A percentile compares a stretch with the other conserved stretches of the same genome.
Conservation (phyloP, 2,113 vertebrate species). For the Microtus richardsoni region DNA sequence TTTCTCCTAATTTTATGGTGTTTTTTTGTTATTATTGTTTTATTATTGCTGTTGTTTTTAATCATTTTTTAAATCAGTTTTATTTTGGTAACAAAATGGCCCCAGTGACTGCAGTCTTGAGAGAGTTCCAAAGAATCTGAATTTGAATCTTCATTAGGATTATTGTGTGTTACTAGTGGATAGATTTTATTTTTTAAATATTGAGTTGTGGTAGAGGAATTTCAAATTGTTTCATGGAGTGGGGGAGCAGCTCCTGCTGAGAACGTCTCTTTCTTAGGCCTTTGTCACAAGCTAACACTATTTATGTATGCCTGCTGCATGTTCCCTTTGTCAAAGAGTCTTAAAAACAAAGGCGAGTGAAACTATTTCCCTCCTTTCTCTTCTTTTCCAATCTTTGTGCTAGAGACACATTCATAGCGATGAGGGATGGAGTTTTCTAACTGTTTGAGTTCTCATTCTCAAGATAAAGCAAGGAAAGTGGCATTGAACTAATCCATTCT, state of each 20-base stretch:
- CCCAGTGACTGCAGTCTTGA: neutral
- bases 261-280: conserved; percentile 25
- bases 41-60: neutral
- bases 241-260: neutral
- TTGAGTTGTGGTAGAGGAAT: neutral
- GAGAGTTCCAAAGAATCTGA: neutral
- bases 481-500: conserved; percentile 85
- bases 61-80: conserved; percentile 2
- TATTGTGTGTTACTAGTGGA: conserved; percentile 20
- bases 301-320: neutral
- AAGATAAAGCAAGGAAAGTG: conserved; percentile 82
- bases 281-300: neutral
- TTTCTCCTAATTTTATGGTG: neutral
- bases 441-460: conserved; percentile 80
- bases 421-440: conserved; percentile 66
- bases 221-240: conserved; percentile 40
- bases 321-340: conserved; percentile 57
- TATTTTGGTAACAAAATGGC: conserved; percentile 8
- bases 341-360: conserved; percentile 60
- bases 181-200: neutral
- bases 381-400: conserved; percentile 67
- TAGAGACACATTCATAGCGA: conserved; percentile 45
- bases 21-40: neutral
- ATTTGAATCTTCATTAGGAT: conserved; percentile 55
- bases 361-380: conserved; percentile 51